Percentiles rank a stretch among this genome's conserved stretches.
Conservation (phyloP, 2,113 vertebrate species). For the Cromileptes altivelis region DNA sequence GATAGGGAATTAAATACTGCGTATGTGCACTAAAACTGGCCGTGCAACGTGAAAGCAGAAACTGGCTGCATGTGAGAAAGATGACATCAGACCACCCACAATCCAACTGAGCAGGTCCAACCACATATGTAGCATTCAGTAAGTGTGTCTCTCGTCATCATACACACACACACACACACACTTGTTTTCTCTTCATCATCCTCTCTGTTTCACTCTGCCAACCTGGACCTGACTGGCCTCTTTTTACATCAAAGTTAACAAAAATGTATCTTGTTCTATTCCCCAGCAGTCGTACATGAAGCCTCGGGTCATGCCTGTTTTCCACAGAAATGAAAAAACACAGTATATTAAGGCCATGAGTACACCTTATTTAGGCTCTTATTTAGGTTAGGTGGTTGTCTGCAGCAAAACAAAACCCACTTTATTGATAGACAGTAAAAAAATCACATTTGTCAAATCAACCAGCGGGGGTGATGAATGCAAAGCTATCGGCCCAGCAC, state of each 20-base stretch:
- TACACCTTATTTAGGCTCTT: neutral
- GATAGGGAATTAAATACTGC: slow-evolving; percentile 39
- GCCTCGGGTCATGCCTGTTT: neutral
- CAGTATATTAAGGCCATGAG: neutral
- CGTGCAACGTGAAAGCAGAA: slow-evolving; percentile 63
- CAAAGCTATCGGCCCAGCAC: slow-evolving; percentile 47
- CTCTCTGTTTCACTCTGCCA: slow-evolving; percentile 19
- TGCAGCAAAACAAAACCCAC: slow-evolving; percentile 8
- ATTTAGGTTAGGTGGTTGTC: slow-evolving; percentile 5
- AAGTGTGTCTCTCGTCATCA: neutral
- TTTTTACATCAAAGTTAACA: slow-evolving; percentile 35
- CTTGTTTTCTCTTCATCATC: neutral
- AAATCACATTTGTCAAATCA: slow-evolving; percentile 43
- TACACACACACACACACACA: neutral
- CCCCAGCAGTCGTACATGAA: slow-evolving; percentile 12
- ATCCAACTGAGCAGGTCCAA: slow-evolving; percentile 77
- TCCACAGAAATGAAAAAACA: slow-evolving; percentile 1
- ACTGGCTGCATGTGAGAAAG: slow-evolving; percentile 68
- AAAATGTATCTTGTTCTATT: slow-evolving; percentile 12
- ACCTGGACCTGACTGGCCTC: slow-evolving; percentile 14
- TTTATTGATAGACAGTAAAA: slow-evolving; percentile 7
- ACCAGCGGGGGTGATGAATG: slow-evolving; percentile 52
- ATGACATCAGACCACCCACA: slow-evolving; percentile 82
- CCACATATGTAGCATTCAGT: slow-evolving; percentile 67
- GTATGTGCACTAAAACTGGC: slow-evolving; percentile 60